These are phyloP conservation scores for Halictus rubicundus DNA, from an alignment of 1,140 invertebrate species.

Conservation along the genomic window DNA sequence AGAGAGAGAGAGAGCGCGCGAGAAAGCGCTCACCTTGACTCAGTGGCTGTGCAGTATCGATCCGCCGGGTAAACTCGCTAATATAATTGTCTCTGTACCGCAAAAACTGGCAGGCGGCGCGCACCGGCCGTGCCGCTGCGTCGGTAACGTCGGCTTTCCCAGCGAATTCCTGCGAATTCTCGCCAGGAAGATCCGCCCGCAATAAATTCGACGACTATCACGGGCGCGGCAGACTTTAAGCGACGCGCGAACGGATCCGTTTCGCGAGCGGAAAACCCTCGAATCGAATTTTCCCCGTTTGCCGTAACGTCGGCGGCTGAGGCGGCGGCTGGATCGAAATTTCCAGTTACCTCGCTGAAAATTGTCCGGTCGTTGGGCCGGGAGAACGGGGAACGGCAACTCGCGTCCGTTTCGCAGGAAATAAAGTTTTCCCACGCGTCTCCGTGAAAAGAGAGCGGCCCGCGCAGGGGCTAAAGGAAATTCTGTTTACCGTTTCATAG, in stretches of 20 bases:
- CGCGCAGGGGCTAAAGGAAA: not conserved
- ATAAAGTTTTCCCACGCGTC: not conserved
- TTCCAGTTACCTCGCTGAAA: not conserved
- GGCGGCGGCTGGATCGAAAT: not conserved
- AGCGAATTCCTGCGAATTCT: conserved; percentile 3
- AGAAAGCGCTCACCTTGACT: conserved; percentile 50
- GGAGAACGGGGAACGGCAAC: too few relatives aligned
- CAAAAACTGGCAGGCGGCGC: conserved; percentile 44
- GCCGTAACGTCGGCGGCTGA: too few relatives aligned
- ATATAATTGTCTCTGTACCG: conserved; percentile 50
- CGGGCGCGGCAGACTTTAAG: too few relatives aligned
- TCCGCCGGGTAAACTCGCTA: conserved; percentile 51
- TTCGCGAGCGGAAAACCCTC: too few relatives aligned
- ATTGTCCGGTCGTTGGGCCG: not conserved
- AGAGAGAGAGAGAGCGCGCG: not conserved
- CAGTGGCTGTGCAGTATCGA: conserved; percentile 55
- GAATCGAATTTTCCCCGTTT: too few relatives aligned
- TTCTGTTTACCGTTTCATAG: conserved; percentile 24
- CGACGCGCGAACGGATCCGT: too few relatives aligned
- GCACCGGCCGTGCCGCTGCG: too few relatives aligned
- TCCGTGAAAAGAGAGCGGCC: not conserved
- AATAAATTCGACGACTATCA: conserved; percentile 6
- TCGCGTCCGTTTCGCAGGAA: not conserved
- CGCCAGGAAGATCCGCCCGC: not conserved
- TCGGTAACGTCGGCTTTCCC: conserved; percentile 2